Percentiles rank a stretch among this genome's conserved stretches.
Evolutionary conservation across 2,888 invertebrate genomes (phyloP).

Genomic region (Epinotia bilunana): DNA sequence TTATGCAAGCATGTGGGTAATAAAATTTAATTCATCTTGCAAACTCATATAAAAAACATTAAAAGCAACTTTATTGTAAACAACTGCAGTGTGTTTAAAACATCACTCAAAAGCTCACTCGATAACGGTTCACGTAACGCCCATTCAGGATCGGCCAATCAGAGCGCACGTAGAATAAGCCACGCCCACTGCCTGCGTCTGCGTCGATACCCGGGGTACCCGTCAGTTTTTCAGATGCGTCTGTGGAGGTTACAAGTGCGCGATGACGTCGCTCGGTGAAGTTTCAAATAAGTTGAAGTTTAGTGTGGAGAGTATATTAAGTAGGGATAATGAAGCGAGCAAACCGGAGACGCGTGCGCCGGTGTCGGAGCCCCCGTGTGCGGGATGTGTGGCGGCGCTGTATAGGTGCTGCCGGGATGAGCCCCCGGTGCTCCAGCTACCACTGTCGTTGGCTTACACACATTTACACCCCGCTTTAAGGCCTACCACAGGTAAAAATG

Average conservation of each 20-base stretch:
- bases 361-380: constrained; percentile 80
- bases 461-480: constrained; percentile 79
- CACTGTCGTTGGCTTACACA: constrained; percentile 70
- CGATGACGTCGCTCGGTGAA: constrained; percentile 76
- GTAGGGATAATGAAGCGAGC: constrained; percentile 46
- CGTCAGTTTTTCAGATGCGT: constrained; percentile 75
- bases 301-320: constrained; percentile 88
- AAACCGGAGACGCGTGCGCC: constrained; percentile 57
- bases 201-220: constrained; percentile 61
- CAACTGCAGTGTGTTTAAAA: constrained; percentile 76
- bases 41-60: constrained; percentile 81
- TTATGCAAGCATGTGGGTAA: constrained; percentile 70
- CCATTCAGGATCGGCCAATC: constrained; percentile 67
- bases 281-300: constrained; percentile 85
- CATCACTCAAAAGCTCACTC: constrained; percentile 74
- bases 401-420: constrained; percentile 86
- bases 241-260: constrained; percentile 58
- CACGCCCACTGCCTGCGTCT: constrained; percentile 75
- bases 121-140: constrained; percentile 66
- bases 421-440: constrained; percentile 70
- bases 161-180: constrained; percentile 54
- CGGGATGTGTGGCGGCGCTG: constrained; percentile 86
- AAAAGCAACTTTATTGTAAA: constrained; percentile 80
- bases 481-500: constrained; percentile 70
- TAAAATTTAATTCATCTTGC: constrained; percentile 76